Base-by-base conservation (phyloP, 2,888 invertebrate species). In the Drosophila anceps region DNA sequence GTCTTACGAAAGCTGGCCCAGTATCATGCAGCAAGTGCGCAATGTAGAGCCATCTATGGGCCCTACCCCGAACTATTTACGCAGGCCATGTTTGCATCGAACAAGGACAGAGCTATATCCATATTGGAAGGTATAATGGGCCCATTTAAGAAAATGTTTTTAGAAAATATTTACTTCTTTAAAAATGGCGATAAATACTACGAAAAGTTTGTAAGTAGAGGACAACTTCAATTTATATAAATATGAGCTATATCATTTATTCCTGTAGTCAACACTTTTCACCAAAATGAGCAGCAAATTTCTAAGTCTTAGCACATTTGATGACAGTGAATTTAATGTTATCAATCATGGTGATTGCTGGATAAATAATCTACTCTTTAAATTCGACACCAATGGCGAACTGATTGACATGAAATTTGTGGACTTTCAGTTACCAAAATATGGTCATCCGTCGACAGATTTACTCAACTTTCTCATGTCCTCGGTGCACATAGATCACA, bases 11-110 rank as follows among this genome's bases (percentile, higher is more conserved):
- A 91, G 60, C 53, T 93, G 53, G 92, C 93, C 1, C 84, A 92
- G 64, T 92, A 92, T 57, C 93, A 93, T 85, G 93, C 93, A 0
- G 92, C 91, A 0, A 88, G 91, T 2, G 92, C 91, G 5, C 80
- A 82, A 43, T 79, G 81, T 13, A 76, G 76, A 9, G 76, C 57
- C 13, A 72, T 76, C 0, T 69, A 80, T 46, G 92, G 92, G n/a
- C 77, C 76, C 5, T 91, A 82, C 58, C 60, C 76, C 0, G 76
- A 73, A n/a, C 46, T 65, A 1, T 41, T 79, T 65, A 46, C 78
- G 4, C 78, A 78, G 44, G 51, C 72, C n/a, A 50, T 74, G 20
- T 65, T 85, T n/a, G 72, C 76, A 0, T 46, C 77, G 8, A 68
- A 62, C 37, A 51, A 57, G 18, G 55, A 69, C 55, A 33, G 81